phyloP scores from a whole-genome alignment of 2,888 invertebrate genomes.

The Tachystola acroxantha region DNA sequence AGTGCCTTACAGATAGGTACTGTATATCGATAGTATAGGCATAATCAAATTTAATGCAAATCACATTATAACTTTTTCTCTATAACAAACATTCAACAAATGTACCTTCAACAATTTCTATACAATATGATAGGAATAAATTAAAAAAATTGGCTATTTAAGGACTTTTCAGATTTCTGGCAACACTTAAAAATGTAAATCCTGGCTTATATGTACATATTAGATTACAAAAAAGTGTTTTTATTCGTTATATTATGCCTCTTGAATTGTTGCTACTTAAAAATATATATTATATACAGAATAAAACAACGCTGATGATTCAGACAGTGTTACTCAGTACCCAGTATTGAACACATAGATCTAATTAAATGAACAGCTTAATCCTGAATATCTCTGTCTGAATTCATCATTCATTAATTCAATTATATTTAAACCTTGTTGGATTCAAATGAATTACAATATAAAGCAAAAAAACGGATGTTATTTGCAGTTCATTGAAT shows the following conservation, averaged over 20 bases:
- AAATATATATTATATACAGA: constrained; percentile 17
- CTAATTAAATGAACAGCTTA: too few relatives aligned
- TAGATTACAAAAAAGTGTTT: constrained; percentile 5
- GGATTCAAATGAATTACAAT: too few relatives aligned
- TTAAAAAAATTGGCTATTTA: constrained; percentile 31
- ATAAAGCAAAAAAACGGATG: too few relatives aligned
- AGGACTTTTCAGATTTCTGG: constrained; percentile 22
- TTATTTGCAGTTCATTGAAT: too few relatives aligned
- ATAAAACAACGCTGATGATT: not conserved
- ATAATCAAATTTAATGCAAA: constrained; percentile 5
- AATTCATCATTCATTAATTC: too few relatives aligned
- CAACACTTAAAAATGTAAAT: constrained; percentile 23
- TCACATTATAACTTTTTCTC: constrained; percentile 5
- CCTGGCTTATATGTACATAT: constrained; percentile 1
- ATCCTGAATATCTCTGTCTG: too few relatives aligned
- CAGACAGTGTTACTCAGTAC: not conserved
- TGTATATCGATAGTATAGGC: too few relatives aligned
- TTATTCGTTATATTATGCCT: constrained; percentile 44
- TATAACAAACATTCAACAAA: constrained; percentile 18
- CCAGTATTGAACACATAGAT: too few relatives aligned
- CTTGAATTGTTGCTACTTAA: constrained; percentile 55
- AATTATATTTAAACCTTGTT: too few relatives aligned
- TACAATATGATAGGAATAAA: constrained; percentile 36
- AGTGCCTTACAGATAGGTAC: too few relatives aligned
- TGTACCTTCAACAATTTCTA: constrained; percentile 20